These are phyloP conservation scores for Seriola aureovittata DNA, from an alignment of 2,113 vertebrate species.

Conservation along the genomic window DNA sequence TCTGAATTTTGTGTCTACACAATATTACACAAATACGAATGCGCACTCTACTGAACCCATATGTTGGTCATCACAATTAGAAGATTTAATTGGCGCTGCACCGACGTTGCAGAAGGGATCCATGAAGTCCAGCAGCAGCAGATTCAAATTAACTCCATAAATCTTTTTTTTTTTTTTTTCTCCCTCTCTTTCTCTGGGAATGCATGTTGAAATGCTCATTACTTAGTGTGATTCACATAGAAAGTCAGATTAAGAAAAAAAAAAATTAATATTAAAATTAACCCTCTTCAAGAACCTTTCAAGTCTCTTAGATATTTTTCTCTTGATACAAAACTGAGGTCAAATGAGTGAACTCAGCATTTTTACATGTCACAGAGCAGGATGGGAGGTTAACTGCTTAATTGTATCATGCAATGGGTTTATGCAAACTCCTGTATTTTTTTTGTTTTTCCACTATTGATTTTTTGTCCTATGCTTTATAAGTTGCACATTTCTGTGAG, in stretches of 20 bases:
- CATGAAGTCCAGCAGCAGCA: slow-evolving; percentile 14
- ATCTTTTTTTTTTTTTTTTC: slow-evolving; percentile 18
- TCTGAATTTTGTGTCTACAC: slow-evolving; percentile 13
- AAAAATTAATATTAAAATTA: no score
- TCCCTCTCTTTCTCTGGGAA: not conserved
- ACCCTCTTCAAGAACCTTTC: no score
- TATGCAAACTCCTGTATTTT: not conserved
- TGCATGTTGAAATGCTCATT: slow-evolving; percentile 27
- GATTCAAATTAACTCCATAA: slow-evolving; percentile 57
- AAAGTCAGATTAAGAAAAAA: no score
- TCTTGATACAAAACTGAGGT: no score
- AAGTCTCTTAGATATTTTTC: no score
- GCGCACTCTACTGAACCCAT: slow-evolving; percentile 27
- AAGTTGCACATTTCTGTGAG: not conserved
- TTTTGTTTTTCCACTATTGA: not conserved
- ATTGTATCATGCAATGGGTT: no score
- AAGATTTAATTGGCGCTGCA: slow-evolving; percentile 55
- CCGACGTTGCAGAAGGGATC: slow-evolving; percentile 38
- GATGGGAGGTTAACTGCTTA: no score
- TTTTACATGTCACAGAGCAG: no score
- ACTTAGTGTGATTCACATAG: not conserved
- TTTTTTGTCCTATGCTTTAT: not conserved
- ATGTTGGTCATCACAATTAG: slow-evolving; percentile 55
- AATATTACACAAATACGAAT: slow-evolving; percentile 9
- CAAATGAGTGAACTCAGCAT: no score